phyloP scores from a whole-genome alignment of 2,888 invertebrate species.

The Amiota mariae region DNA sequence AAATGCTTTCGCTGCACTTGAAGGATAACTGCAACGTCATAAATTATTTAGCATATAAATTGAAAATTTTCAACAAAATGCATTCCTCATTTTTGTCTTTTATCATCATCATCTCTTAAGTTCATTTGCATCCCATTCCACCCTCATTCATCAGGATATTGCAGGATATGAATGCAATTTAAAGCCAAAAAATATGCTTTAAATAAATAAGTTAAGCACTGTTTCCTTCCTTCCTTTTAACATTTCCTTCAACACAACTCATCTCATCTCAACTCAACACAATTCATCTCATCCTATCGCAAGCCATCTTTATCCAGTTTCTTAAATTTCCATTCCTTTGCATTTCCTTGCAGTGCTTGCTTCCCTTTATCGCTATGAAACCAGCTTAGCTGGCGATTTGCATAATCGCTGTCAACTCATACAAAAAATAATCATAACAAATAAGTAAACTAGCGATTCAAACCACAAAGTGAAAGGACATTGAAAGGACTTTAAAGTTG shows the following conservation, averaged over 20 bases:
- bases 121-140: not conserved
- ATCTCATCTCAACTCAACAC: not conserved
- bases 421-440: slow-evolving; percentile 44
- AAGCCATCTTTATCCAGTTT: not conserved
- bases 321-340: too few relatives aligned
- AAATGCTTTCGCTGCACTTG: not conserved
- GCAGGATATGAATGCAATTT: slow-evolving; percentile 4
- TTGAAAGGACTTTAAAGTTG: not conserved
- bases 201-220: slow-evolving; percentile 6
- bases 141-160: not conserved
- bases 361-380: slow-evolving; percentile 6
- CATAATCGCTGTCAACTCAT: slow-evolving; percentile 67
- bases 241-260: not conserved
- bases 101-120: too few relatives aligned
- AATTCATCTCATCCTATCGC: not conserved
- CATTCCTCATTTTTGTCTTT: too few relatives aligned
- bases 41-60: slow-evolving; percentile 56
- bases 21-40: slow-evolving; percentile 23
- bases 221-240: slow-evolving; percentile 29
- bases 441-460: slow-evolving; percentile 48
- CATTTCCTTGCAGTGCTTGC: not conserved
- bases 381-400: slow-evolving; percentile 55
- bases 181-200: slow-evolving; percentile 22
- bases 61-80: slow-evolving; percentile 35
- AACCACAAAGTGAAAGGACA: slow-evolving; percentile 33